Percentiles rank a stretch among this genome's conserved stretches.
Evolutionary conservation across 2,888 invertebrate genomes (phyloP).

Genomic region (Lasioglossum lativentre): DNA sequence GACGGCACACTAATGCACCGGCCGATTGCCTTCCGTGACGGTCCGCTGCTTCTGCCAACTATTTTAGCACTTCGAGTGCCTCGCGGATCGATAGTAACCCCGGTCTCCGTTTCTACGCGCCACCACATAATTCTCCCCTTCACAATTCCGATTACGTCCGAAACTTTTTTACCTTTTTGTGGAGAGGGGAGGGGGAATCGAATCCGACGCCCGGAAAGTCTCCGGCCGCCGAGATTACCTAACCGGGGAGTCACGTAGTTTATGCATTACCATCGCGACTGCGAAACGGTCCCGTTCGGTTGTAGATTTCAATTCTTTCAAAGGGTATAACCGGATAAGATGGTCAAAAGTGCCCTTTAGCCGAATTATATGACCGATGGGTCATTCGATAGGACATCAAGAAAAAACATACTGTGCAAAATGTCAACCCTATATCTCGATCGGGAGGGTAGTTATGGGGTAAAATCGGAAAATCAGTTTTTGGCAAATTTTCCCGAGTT

Average conservation of each 20-base stretch:
- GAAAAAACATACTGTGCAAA: no score
- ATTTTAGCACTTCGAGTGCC: slow-evolving; percentile 15
- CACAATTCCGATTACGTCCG: slow-evolving; percentile 44
- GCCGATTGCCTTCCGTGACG: slow-evolving; percentile 25
- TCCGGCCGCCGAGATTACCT: slow-evolving; percentile 11
- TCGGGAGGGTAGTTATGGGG: no score
- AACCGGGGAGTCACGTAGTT: slow-evolving; percentile 32
- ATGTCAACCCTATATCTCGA: no score
- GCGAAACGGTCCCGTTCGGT: not conserved
- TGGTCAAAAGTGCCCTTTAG: no score
- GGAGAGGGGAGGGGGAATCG: not conserved
- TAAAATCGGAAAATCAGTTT: no score
- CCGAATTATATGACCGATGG: no score
- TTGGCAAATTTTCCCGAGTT: no score
- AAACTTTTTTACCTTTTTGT: slow-evolving; percentile 33
- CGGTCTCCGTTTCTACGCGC: slow-evolving; percentile 11
- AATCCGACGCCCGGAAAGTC: not conserved
- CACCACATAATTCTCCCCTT: slow-evolving; percentile 41
- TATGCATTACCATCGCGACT: not conserved
- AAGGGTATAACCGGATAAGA: no score
- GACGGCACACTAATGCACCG: not conserved
- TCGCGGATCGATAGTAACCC: slow-evolving; percentile 33
- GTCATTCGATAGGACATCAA: no score
- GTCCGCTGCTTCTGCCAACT: slow-evolving; percentile 23
- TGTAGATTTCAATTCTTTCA: slow-evolving; percentile 1